Percentiles rank a stretch among this genome's conserved stretches.
Evolutionary conservation across 2,888 invertebrate species (phyloP).

Genomic region (Acanthosoma haemorrhoidale): DNA sequence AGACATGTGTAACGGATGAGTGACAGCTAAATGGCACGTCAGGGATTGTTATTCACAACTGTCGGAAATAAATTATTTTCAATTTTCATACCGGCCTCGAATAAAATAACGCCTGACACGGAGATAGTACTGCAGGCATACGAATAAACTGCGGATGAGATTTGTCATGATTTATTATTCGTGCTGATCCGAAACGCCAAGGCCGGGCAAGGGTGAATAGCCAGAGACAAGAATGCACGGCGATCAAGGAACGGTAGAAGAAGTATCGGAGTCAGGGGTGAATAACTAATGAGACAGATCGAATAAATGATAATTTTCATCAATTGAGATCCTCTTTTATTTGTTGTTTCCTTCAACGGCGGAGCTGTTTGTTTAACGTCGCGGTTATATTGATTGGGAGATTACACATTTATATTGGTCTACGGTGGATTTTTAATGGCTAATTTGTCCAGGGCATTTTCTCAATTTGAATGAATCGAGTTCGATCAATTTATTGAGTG

Average conservation of each 20-base stretch:
- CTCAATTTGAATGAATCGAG: too few relatives aligned
- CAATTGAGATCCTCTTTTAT: background rate
- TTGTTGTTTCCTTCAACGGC: background rate
- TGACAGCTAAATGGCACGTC: too few relatives aligned
- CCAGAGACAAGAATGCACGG: background rate
- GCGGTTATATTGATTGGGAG: background rate
- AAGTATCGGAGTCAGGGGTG: background rate
- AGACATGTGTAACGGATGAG: too few relatives aligned
- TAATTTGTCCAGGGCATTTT: too few relatives aligned
- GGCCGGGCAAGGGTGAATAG: background rate
- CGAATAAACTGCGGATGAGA: too few relatives aligned
- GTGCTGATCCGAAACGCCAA: background rate
- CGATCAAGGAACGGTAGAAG: background rate
- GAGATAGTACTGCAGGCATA: background rate
- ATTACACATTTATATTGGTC: too few relatives aligned
- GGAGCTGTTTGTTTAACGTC: background rate
- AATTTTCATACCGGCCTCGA: background rate
- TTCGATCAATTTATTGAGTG: too few relatives aligned
- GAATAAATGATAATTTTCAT: background rate
- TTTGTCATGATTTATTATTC: too few relatives aligned
- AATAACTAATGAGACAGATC: background rate
- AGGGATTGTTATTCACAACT: too few relatives aligned
- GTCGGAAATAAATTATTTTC: too few relatives aligned
- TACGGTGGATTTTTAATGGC: too few relatives aligned
- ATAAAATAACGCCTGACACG: background rate